These are phyloP conservation scores for Scaptomyza reducta DNA, from an alignment of 2,888 invertebrate genomes.

Conservation along the genomic window DNA sequence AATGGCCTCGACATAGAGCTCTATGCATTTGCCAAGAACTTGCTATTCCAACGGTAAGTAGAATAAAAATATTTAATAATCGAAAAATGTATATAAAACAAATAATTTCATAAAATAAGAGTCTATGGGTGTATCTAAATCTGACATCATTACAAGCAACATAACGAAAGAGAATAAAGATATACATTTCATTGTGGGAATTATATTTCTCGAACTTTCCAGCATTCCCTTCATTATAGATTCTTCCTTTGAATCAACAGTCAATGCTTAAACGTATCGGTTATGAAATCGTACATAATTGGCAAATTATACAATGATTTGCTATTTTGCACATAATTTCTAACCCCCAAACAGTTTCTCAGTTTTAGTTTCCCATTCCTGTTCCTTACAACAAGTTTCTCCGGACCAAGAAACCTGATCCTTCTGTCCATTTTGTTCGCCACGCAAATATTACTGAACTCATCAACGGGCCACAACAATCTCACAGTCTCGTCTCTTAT, in stretches of 20 bases:
- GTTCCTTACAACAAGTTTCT: slow-evolving; percentile 47
- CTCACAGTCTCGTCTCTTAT: slow-evolving; percentile 4
- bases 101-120: too few relatives aligned
- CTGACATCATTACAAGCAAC: neutral
- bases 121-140: too few relatives aligned
- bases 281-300: slow-evolving; percentile 42
- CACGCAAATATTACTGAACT: slow-evolving; percentile 11
- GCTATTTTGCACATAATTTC: slow-evolving; percentile 21
- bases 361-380: slow-evolving; percentile 16
- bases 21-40: slow-evolving; percentile 95
- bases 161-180: neutral
- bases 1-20: slow-evolving; percentile 96
- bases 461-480: slow-evolving; percentile 8
- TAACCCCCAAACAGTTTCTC: slow-evolving; percentile 17
- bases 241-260: neutral
- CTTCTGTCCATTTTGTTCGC: slow-evolving; percentile 7
- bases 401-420: slow-evolving; percentile 55
- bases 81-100: too few relatives aligned
- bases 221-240: neutral
- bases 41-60: slow-evolving; percentile 90
- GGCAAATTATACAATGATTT: slow-evolving; percentile 38
- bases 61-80: too few relatives aligned
- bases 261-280: neutral
- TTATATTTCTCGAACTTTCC: slow-evolving; percentile 1
- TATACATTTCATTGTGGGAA: slow-evolving; percentile 12